A percentile compares a stretch with the other conserved stretches of the same genome.
phyloP scores from a whole-genome alignment of 2,113 vertebrate species.

The Dermatemys mawii region DNA sequence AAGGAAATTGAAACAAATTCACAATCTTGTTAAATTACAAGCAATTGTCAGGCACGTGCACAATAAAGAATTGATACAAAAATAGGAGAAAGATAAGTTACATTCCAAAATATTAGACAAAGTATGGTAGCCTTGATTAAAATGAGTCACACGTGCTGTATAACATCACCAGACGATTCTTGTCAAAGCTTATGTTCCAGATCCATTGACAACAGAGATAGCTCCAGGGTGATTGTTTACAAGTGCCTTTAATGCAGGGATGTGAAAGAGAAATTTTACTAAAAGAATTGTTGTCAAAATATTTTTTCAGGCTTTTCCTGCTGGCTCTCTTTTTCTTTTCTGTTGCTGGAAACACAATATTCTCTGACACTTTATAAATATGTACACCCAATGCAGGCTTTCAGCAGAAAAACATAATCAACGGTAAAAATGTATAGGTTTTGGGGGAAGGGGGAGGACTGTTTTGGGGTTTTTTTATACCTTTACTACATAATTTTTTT shows the following conservation, averaged over 20 bases:
- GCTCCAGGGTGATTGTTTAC: background rate
- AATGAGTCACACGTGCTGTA: constrained; percentile 7
- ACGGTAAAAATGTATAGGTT: background rate
- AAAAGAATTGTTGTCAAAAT: background rate
- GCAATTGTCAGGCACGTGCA: background rate
- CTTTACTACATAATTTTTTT: background rate
- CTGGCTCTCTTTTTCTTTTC: background rate
- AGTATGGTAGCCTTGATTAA: constrained; percentile 14
- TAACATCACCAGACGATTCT: constrained; percentile 4
- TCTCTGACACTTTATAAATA: background rate
- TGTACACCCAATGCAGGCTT: background rate
- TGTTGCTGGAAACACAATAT: background rate
- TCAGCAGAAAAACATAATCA: background rate
- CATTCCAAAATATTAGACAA: constrained; percentile 1
- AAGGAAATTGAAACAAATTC: background rate
- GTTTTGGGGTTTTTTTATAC: background rate
- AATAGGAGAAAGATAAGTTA: background rate
- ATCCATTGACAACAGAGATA: background rate
- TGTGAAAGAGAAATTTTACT: background rate
- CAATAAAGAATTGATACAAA: background rate
- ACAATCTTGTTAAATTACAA: constrained; percentile 25
- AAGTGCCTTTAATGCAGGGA: background rate
- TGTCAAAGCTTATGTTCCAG: constrained; percentile 10
- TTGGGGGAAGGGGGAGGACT: background rate
- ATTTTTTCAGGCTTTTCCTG: background rate